Evolutionary conservation across 2,113 vertebrate species (phyloP), one percentile per base, ranked within the genome.

Genomic region (Colaptes auratus): DNA sequence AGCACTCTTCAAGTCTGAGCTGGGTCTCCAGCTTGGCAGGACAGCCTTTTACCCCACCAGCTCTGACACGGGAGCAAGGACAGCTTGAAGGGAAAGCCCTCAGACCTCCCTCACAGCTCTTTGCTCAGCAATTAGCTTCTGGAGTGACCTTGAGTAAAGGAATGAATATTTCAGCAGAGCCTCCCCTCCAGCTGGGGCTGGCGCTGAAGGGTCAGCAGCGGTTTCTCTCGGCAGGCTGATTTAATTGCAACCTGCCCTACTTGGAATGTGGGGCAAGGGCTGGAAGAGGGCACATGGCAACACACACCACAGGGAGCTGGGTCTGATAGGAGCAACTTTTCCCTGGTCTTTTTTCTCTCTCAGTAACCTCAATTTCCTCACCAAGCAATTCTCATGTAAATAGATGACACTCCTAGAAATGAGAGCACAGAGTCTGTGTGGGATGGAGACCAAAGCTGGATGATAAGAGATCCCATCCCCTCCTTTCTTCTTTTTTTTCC

Each of bases 201-300:
- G 4, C 52, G 9, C 14, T 33, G 52, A 72, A 48, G 76, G 61
- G 53, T 83, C 79, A 39, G 3, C 46, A 78, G 71, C 56, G 12
- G 12, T 66, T 89, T 73, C 55, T 88, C 36, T 33, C 64, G 75
- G 66, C 86, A 33, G 55, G 4, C 33, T 64, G 50, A 28, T 77
- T 90, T 94, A 86, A 88, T 72, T 93, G 82, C 72, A 65, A 65
- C 5, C 69, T 88, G 94, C 70, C 91, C 95, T 90, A 96, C 69
- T 95, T 97, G 23, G 30, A 35, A 96, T 96, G 71, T 96, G 94
- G 96, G 72, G 84, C 96, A 94, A 94, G 94, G 89, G 89, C 92
- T 94, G 84, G 66, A 12, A 10, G 5, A 95, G 91, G 86, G 81
- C 80, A 86, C 69, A 30, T 8, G 11, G 81, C 66, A 65, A 13